These are phyloP conservation scores for Lophotis ruficrista DNA, from an alignment of 2,113 vertebrate species.

Conservation along the genomic window DNA sequence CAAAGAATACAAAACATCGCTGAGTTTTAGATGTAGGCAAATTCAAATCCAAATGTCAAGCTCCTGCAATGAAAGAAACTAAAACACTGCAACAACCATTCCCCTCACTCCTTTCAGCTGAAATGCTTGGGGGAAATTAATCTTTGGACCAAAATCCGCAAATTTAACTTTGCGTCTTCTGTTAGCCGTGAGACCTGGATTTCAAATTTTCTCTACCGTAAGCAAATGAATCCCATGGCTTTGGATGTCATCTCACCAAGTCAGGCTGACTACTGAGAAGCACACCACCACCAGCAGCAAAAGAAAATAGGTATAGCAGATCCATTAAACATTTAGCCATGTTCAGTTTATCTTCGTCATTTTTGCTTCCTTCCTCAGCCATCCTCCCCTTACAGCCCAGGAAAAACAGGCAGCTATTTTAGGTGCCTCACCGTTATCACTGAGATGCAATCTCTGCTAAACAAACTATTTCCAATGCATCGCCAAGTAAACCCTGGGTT, in stretches of 20 bases:
- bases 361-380: not conserved
- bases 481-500: slow-evolving; percentile 68
- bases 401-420: slow-evolving; percentile 27
- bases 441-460: slow-evolving; percentile 73
- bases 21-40: not conserved
- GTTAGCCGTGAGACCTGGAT: not conserved
- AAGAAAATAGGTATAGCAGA: not conserved
- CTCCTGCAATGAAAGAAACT: not conserved
- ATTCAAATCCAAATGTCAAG: not conserved
- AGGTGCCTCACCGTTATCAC: not conserved
- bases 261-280: not conserved
- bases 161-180: not conserved
- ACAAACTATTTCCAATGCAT: slow-evolving; percentile 52
- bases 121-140: not conserved
- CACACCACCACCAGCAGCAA: not conserved
- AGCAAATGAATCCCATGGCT: not conserved
- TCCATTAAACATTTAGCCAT: not conserved
- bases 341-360: not conserved
- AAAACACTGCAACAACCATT: not conserved
- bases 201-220: not conserved
- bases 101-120: not conserved
- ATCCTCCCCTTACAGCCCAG: not conserved
- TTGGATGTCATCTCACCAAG: not conserved
- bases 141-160: not conserved
- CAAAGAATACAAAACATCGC: not conserved